Evolutionary conservation across 2,113 vertebrate species (phyloP).

Genomic region (Mus pahari): DNA sequence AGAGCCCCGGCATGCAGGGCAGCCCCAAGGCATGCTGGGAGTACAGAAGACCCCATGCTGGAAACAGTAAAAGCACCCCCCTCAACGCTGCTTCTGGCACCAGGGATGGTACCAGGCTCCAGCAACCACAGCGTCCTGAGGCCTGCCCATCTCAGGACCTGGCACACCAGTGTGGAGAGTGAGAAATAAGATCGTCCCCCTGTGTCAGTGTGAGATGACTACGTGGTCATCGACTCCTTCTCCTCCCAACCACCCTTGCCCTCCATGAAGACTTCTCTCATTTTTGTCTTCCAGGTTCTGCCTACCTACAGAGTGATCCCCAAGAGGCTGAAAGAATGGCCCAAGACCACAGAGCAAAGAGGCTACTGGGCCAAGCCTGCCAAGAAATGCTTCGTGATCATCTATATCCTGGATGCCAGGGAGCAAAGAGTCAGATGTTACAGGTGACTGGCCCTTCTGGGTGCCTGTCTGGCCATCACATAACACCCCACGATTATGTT

Average conservation of each 20-base stretch:
- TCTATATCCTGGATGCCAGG: not conserved
- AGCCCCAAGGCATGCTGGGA: not conserved
- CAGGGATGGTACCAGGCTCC: not conserved
- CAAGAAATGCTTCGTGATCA: not conserved
- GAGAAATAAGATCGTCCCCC: not conserved
- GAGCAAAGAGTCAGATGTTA: not conserved
- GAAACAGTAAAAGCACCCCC: not conserved
- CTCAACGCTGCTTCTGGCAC: not conserved
- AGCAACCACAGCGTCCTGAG: not conserved
- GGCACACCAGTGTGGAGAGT: not conserved
- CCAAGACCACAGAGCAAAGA: not conserved
- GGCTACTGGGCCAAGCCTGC: not conserved
- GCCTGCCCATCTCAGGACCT: not conserved
- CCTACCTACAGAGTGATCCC: not conserved
- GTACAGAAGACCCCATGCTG: no score
- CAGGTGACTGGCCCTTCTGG: not conserved
- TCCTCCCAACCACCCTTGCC: no score
- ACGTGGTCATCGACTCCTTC: not conserved
- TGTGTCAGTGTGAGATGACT: not conserved
- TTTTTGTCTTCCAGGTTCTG: not conserved
- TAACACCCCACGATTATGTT: rapidly evolving
- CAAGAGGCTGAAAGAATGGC: not conserved
- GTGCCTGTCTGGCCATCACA: no score
- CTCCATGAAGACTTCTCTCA: rapidly evolving
- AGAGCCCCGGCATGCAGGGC: not conserved